Base-by-base conservation (phyloP, 2,797 vertebrate genomes). In the Bovichtus diacanthus region DNA sequence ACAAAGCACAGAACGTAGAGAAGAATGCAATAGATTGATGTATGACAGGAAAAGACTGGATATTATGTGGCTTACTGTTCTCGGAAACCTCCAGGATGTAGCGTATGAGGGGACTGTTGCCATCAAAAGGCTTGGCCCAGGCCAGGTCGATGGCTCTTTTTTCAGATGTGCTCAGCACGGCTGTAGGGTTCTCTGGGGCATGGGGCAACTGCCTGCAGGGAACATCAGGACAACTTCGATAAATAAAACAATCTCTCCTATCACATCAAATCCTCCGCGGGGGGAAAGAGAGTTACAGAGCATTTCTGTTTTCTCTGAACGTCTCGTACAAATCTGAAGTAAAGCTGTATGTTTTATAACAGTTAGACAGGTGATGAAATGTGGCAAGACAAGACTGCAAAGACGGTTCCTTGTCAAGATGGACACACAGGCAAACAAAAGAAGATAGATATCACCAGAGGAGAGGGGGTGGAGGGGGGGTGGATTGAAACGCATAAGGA, bases 61-160 rank as follows among this genome's bases (percentile, higher is more conserved):
- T 34, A 23, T 27, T 6, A 21, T 18, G 31, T 5, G 56, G 91
- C 98, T 97, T 95, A 99, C 98, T 98, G 95, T 98, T 99, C 88
- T 99, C 98, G 0, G 98, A 99, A 74, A 99, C 97, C 94, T 99
- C 98, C 92, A 99, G 92, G 63, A 98, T 51, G 77, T 99, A 99
- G 79, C 94, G 97, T 49, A 97, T 94, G 82, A 99, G 95, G 0
- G 97, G 97, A 78, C 97, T 99, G 95, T 99, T 99, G 71, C 98
- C 98, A 0, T 99, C 97, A 2, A 99, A 99, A 23, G 98, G 96
- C 44, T 97, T 96, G 82, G 96, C 95, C 98, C 98, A 99, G 0
- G 96, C 97, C 89, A 99, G 93, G 94, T 98, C 97, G 91, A 99
- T 98, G 87, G 97, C 95, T 44, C 98, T 94, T 61, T 94, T 96